Evolutionary conservation across 2,113 vertebrate species (phyloP), one percentile per base, ranked within the genome.

Genomic region (Ploceus nigricollis): DNA sequence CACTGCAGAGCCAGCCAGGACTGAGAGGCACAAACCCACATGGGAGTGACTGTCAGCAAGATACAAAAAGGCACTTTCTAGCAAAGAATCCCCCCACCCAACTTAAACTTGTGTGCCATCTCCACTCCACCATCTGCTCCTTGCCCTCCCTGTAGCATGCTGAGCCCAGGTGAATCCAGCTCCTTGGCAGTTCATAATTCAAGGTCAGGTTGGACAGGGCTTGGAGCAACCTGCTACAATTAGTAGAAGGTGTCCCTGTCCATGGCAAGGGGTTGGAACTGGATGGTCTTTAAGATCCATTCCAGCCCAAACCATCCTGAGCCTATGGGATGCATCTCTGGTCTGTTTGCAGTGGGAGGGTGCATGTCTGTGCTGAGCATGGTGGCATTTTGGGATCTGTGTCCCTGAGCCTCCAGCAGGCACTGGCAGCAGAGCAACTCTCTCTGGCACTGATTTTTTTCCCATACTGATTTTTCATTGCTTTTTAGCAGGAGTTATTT

Each of bases 401-500:
- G 13, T 88, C 79, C 75, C 87, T 48, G 47, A 37, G 42, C 45
- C 51, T 80, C 39, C 69, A 78, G 40, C 45, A 27, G 75, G 40
- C 58, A 0, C 30, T 60, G 84, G 69, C 85, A n/a, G 50, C 0
- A 0, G 30, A 44, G 53, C 76, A 51, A 21, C 58, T 64, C 87
- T 30, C 27, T 30, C 72, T 63, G 68, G 57, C 79, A n/a, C 2
- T 33, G 64, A 22, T 61, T 54, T 89, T 63, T 58, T 81, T 48
- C 72, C 64, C 15, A 17, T 57, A 15, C 42, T 33, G 50, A 53
- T 77, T 87, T 93, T 77, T 63, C 80, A 28, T 21, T 57, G 75
- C 76, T 70, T 51, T 88, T 73, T 58, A 86, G 64, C 64, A 21
- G 61, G 54, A 76, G 83, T 53, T 89, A 12, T 64, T 83, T 88